These are phyloP conservation scores for Panthera tigris DNA, from an alignment of 2,113 vertebrate species.

Conservation along the genomic window DNA sequence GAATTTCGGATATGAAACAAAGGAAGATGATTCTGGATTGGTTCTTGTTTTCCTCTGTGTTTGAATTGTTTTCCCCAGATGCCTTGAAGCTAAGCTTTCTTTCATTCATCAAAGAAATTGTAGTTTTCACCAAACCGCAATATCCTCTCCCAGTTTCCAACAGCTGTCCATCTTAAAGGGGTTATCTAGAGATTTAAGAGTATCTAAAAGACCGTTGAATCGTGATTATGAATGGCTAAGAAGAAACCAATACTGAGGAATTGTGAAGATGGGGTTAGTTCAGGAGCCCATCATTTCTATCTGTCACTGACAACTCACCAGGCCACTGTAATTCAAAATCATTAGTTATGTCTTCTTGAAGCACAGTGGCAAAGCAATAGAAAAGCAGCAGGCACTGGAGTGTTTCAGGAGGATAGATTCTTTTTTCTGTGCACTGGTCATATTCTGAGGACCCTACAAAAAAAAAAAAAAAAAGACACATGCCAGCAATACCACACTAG, in stretches of 20 bases:
- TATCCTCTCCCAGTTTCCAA: constrained; percentile 65
- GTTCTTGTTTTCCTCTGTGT: constrained; percentile 52
- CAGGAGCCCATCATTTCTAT: constrained; percentile 73
- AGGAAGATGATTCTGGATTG: constrained; percentile 47
- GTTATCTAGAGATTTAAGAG: constrained; percentile 66
- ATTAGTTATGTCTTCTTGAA: constrained; percentile 80
- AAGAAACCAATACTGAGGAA: constrained; percentile 68
- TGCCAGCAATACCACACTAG: background rate
- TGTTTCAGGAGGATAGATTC: constrained; percentile 65
- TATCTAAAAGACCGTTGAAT: constrained; percentile 75
- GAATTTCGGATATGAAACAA: constrained; percentile 68
- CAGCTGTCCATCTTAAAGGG: constrained; percentile 62
- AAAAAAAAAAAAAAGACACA: constrained; percentile 38
- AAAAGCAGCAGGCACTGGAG: constrained; percentile 36
- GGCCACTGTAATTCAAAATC: constrained; percentile 81
- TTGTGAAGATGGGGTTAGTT: constrained; percentile 72
- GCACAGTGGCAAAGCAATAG: constrained; percentile 58
- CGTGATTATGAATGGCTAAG: constrained; percentile 78
- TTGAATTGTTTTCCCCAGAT: constrained; percentile 59
- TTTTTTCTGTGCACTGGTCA: constrained; percentile 55
- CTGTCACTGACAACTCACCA: constrained; percentile 83
- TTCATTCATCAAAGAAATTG: constrained; percentile 67
- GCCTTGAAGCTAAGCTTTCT: constrained; percentile 16
- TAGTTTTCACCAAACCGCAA: background rate
- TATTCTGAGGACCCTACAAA: constrained; percentile 51